These are phyloP conservation scores for Ophioderma brevispina DNA, from an alignment of 35 echinoderm and acorn worm genomes.

Conservation along the genomic window DNA sequence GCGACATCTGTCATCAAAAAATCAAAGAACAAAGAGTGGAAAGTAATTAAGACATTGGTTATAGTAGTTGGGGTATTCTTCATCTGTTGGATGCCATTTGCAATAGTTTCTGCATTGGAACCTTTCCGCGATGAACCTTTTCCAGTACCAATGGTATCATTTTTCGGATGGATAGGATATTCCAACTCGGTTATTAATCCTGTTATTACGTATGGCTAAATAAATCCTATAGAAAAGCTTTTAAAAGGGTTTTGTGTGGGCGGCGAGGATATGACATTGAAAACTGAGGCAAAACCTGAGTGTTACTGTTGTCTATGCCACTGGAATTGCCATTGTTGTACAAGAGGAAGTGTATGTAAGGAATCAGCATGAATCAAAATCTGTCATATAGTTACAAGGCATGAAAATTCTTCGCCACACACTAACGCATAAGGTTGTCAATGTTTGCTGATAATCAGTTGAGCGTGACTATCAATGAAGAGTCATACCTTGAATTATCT, in stretches of 20 bases:
- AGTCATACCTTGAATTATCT: no score
- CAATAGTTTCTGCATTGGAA: background rate
- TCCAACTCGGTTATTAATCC: background rate
- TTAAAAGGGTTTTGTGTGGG: background rate
- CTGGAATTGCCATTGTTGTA: no score
- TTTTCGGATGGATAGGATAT: background rate
- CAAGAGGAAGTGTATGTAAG: no score
- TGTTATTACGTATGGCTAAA: conserved; percentile 1
- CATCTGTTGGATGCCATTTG: background rate
- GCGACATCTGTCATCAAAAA: background rate
- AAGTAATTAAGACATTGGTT: background rate
- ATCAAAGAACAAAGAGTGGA: background rate
- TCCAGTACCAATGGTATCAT: background rate
- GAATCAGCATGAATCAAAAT: no score
- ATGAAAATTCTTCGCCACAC: no score
- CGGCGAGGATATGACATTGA: no score
- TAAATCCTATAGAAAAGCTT: background rate
- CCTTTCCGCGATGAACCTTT: background rate
- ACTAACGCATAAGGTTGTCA: no score
- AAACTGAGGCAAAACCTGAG: no score
- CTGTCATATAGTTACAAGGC: no score
- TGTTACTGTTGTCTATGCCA: no score
- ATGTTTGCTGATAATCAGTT: no score
- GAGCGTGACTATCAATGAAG: no score
- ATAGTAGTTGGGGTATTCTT: background rate